These are phyloP conservation scores for Cydia amplana DNA, from an alignment of 1,140 invertebrate species.

Conservation along the genomic window DNA sequence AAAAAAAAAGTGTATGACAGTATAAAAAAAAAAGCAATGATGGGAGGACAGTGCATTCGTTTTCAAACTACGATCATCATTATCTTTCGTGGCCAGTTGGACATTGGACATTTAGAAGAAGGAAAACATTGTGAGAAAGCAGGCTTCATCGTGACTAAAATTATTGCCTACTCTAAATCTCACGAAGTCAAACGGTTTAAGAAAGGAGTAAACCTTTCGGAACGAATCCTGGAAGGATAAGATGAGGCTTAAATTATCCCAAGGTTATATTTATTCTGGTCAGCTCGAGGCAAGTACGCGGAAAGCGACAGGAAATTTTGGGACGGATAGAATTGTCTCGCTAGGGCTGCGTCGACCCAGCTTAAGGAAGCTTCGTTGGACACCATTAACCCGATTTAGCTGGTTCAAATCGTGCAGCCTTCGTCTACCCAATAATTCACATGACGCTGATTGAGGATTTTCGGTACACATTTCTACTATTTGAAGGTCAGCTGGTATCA, in stretches of 20 bases:
- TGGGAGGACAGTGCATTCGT: too few species aligned
- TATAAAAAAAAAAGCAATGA: too few species aligned
- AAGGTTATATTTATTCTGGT: background rate
- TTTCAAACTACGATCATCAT: too few species aligned
- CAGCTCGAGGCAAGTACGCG: background rate
- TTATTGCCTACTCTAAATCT: too few species aligned
- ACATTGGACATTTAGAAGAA: too few species aligned
- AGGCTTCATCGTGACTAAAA: too few species aligned
- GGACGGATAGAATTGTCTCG: slow-evolving; percentile 6
- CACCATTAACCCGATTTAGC: slow-evolving; percentile 16
- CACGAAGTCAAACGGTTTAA: too few species aligned
- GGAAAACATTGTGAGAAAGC: too few species aligned
- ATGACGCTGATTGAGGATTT: slow-evolving; percentile 8
- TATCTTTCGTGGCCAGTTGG: too few species aligned
- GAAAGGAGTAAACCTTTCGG: too few species aligned
- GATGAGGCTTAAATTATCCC: background rate
- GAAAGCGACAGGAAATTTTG: background rate
- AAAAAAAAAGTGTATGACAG: too few species aligned
- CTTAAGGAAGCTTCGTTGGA: background rate
- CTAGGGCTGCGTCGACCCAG: slow-evolving; percentile 2
- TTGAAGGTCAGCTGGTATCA: background rate
- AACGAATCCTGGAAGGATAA: background rate
- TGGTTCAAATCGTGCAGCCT: background rate
- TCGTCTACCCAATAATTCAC: background rate
- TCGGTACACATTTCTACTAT: background rate